phyloP scores from a whole-genome alignment of 2,113 vertebrate genomes.

The Semicossyphus pulcher region DNA sequence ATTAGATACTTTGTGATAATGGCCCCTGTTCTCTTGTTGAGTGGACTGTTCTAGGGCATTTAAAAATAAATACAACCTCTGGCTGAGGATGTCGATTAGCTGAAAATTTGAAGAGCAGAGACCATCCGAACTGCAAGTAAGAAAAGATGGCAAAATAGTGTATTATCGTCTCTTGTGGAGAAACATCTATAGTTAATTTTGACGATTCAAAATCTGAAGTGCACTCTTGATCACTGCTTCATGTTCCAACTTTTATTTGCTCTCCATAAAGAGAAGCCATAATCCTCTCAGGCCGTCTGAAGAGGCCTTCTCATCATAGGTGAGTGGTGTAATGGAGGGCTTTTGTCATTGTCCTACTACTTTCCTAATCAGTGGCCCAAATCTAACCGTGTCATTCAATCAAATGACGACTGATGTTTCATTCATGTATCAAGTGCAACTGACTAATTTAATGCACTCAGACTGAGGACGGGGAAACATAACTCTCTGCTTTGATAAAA shows the following conservation, averaged over 20 bases:
- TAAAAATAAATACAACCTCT: conserved; percentile 3
- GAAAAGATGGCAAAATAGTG: no score
- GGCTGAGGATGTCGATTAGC: background rate
- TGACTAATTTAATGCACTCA: background rate
- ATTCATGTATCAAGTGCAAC: conserved; percentile 4
- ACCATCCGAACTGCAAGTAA: background rate
- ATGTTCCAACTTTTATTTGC: conserved; percentile 10
- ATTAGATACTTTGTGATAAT: conserved; percentile 1
- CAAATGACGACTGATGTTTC: conserved; percentile 14
- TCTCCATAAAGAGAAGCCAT: background rate
- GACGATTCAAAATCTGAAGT: conserved; percentile 18
- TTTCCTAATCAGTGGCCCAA: conserved; percentile 27
- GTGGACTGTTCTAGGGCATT: background rate
- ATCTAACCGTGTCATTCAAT: conserved; percentile 17
- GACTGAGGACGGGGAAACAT: background rate
- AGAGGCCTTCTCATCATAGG: conserved; percentile 19
- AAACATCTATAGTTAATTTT: background rate
- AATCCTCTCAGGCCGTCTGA: conserved; percentile 13
- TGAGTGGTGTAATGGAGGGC: conserved; percentile 17
- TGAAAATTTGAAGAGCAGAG: background rate
- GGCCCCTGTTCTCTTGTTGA: conserved; percentile 2
- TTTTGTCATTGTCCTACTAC: conserved; percentile 29
- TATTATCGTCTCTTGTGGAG: no score
- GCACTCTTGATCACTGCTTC: background rate
- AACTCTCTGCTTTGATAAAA: background rate